Percentiles rank a stretch among this genome's conserved stretches.
These are phyloP conservation scores for Drosophila busckii DNA, from an alignment of 1,140 invertebrate species.

Conservation along the genomic window DNA sequence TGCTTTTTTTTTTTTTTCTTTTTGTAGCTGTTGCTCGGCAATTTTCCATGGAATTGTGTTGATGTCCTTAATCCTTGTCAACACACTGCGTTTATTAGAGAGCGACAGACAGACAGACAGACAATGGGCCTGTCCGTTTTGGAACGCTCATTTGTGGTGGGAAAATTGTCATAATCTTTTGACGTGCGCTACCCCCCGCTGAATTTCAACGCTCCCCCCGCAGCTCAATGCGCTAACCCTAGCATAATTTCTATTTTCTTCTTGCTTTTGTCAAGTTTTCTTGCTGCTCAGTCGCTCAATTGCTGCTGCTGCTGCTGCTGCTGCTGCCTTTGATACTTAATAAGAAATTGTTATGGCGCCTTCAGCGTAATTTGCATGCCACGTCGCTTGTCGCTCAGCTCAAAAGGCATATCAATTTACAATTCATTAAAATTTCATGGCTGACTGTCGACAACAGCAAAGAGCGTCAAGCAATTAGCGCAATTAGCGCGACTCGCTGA, in stretches of 20 bases:
- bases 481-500: constrained; percentile 31
- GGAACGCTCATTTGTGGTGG: constrained; percentile 75
- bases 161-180: constrained; percentile 78
- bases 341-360: constrained; percentile 58
- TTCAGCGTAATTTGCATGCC: constrained; percentile 67
- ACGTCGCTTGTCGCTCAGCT: constrained; percentile 14
- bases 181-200: constrained; percentile 52
- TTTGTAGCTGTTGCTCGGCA: constrained; percentile 31
- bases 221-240: constrained; percentile 8
- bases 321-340: constrained; percentile 64
- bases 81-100: constrained; percentile 38
- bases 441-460: constrained; percentile 54
- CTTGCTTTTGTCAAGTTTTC: not conserved
- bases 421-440: constrained; percentile 76
- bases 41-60: constrained; percentile 42
- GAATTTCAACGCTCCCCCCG: not conserved
- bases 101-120: constrained; percentile 3
- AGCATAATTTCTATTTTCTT: constrained; percentile 24
- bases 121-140: constrained; percentile 65
- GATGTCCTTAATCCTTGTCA: constrained; percentile 70
- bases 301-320: not conserved
- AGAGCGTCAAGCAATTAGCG: constrained; percentile 56
- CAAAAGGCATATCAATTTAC: constrained; percentile 74
- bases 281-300: constrained; percentile 3
- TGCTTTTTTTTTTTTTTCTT: constrained; percentile 1